A percentile compares a stretch with the other conserved stretches of the same genome.
phyloP scores from a whole-genome alignment of 2,888 invertebrate genomes.

The Yponomeuta cagnagella region DNA sequence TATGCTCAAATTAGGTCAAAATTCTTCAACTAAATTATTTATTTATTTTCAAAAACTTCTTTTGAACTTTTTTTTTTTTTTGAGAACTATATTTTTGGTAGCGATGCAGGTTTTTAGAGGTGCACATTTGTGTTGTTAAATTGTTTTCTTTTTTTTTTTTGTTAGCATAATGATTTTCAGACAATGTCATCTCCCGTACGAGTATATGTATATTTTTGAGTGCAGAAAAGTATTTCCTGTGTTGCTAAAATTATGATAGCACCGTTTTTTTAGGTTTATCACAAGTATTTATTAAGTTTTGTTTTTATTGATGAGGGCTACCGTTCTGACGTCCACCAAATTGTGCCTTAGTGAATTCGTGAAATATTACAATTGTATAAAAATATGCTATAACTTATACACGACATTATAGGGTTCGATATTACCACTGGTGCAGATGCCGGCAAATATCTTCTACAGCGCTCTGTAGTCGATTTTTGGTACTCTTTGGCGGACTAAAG shows the following conservation, averaged over 20 bases:
- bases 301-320: constrained; percentile 29
- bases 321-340: neutral
- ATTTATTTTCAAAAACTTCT: constrained; percentile 15
- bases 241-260: constrained; percentile 15
- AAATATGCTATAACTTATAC: too few species aligned
- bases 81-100: neutral
- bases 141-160: constrained; percentile 24
- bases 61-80: neutral
- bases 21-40: constrained; percentile 24
- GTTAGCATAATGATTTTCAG: constrained; percentile 22
- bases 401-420: too few species aligned
- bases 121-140: constrained; percentile 27
- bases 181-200: constrained; percentile 20
- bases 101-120: constrained; percentile 17
- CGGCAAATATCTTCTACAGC: too few species aligned
- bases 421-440: too few species aligned
- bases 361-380: neutral
- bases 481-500: too few species aligned
- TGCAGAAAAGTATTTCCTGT: constrained; percentile 31
- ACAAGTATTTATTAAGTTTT: constrained; percentile 31
- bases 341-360: neutral
- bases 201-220: constrained; percentile 67
- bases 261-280: constrained; percentile 11
- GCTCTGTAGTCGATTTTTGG: too few species aligned
- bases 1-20: constrained; percentile 51